These are phyloP conservation scores for Desmodus rotundus DNA, from an alignment of 2,113 vertebrate species.

Conservation along the genomic window DNA sequence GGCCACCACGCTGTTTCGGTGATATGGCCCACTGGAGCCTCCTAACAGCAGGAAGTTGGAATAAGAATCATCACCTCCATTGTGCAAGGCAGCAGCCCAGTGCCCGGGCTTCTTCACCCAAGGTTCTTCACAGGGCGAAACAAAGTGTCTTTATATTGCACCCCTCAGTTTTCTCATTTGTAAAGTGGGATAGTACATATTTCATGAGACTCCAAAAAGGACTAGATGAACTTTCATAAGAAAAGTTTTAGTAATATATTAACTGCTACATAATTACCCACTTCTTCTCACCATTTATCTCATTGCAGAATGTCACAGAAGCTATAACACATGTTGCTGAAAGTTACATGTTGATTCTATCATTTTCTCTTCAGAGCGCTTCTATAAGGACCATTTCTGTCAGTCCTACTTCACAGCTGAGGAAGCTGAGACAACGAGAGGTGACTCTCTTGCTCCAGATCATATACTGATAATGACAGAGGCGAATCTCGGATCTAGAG, in stretches of 20 bases:
- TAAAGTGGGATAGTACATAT: not conserved
- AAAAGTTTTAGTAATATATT: not conserved
- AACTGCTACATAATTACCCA: not conserved
- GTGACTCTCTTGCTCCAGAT: not conserved
- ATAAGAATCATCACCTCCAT: not conserved
- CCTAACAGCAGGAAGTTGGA: not conserved
- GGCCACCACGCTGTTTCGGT: not conserved
- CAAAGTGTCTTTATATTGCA: not conserved
- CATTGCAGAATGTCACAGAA: not conserved
- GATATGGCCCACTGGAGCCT: not conserved
- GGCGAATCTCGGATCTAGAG: not conserved
- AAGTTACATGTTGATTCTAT: not conserved
- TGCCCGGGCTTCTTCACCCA: not conserved
- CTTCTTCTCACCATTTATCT: not conserved
- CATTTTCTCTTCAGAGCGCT: not conserved
- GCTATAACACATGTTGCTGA: not conserved
- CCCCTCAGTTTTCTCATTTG: not conserved
- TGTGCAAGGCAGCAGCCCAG: too few relatives aligned
- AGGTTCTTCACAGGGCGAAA: not conserved
- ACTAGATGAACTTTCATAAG: not conserved
- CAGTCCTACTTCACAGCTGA: not conserved
- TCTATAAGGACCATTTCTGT: not conserved
- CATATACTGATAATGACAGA: not conserved
- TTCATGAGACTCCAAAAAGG: not conserved
- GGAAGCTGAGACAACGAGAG: not conserved